Evolutionary conservation across 2,797 vertebrate genomes (phyloP).

Genomic region (Echiichthys vipera): DNA sequence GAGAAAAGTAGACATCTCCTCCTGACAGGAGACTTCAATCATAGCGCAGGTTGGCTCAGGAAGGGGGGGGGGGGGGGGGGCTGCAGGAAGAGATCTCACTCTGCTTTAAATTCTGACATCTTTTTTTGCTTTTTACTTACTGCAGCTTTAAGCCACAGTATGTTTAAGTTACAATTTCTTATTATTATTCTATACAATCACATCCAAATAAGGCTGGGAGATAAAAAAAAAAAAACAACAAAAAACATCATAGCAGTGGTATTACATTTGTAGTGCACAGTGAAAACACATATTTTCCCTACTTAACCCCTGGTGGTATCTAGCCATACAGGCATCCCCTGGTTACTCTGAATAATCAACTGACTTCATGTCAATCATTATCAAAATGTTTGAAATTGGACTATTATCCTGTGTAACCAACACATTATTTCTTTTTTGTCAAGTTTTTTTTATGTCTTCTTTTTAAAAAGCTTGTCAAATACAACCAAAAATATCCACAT

Average conservation of each 20-base stretch:
- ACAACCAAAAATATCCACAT: slow-evolving; percentile 28
- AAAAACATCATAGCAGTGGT: not conserved
- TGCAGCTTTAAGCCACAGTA: not conserved
- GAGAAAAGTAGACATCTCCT: too few species aligned
- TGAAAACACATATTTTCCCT: not conserved
- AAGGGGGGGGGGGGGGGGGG: too few species aligned
- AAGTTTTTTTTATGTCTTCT: slow-evolving; percentile 35
- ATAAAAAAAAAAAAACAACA: not conserved
- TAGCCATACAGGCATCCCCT: not conserved
- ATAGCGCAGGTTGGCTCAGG: too few species aligned
- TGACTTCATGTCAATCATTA: not conserved
- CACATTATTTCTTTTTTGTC: slow-evolving; percentile 22
- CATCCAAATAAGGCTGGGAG: not conserved
- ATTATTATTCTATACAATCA: not conserved
- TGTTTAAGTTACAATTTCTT: not conserved
- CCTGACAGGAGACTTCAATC: too few species aligned
- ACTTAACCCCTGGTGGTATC: not conserved
- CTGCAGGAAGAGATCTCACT: too few species aligned
- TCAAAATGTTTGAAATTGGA: not conserved
- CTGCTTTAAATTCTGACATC: too few species aligned
- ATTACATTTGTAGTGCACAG: not conserved
- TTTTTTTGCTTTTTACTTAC: too few species aligned
- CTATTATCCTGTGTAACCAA: not conserved
- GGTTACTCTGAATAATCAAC: not conserved
- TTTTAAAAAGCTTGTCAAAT: slow-evolving; percentile 45